phyloP scores from a whole-genome alignment of 1,140 invertebrate genomes.

The Drosophila neocordata region DNA sequence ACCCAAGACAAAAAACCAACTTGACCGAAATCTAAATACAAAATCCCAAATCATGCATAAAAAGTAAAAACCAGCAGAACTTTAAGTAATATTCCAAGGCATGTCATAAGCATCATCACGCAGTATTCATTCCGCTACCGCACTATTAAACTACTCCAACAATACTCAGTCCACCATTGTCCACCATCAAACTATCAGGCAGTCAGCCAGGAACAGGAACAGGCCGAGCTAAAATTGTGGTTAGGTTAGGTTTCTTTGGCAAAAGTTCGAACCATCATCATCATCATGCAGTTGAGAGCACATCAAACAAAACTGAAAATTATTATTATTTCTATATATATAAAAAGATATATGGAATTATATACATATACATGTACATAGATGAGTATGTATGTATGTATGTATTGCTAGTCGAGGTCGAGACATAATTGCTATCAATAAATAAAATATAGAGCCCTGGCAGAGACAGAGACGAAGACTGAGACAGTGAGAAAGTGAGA shows the following conservation, averaged over 20 bases:
- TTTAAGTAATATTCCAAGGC: constrained; percentile 62
- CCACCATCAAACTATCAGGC: constrained; percentile 9
- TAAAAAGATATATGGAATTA: too few relatives aligned
- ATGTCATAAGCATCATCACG: constrained; percentile 40
- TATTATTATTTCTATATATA: constrained; percentile 61
- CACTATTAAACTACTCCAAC: constrained; percentile 7
- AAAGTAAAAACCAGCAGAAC: constrained; percentile 64
- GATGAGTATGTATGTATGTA: constrained; percentile 10
- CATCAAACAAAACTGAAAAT: constrained; percentile 79
- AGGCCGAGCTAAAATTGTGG: constrained; percentile 63
- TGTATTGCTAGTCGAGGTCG: constrained; percentile 77
- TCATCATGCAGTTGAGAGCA: constrained; percentile 71
- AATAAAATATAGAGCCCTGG: constrained; percentile 74
- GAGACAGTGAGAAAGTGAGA: neutral
- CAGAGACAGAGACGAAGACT: neutral
- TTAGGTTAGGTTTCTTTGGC: constrained; percentile 73
- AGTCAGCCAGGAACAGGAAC: constrained; percentile 5
- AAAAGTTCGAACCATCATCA: constrained; percentile 68
- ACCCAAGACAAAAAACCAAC: constrained; percentile 57
- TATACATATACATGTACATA: constrained; percentile 5
- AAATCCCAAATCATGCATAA: constrained; percentile 50
- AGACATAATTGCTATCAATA: constrained; percentile 81
- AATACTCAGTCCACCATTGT: constrained; percentile 27
- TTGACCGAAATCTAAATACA: constrained; percentile 42
- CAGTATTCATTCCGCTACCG: neutral